Evolutionary conservation across 2,888 invertebrate species (phyloP), one percentile per base, ranked within the genome.

Genomic region (Drosophila tanythrix): DNA sequence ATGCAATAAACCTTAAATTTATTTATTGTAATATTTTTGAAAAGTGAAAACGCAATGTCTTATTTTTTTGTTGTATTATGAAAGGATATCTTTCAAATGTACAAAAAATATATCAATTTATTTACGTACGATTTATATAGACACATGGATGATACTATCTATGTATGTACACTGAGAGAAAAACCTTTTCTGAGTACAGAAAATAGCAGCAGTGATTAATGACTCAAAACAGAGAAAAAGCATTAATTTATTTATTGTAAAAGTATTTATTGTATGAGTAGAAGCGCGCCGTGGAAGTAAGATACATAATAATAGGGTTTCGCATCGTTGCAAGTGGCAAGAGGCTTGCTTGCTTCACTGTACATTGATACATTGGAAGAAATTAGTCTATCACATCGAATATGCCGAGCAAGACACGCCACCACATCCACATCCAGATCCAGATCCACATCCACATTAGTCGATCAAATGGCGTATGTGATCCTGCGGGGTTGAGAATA

Each of bases 401-500:
- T 62, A 57, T 46, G n/a, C 15, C 46, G 21, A 46, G n/a, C 8
- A 57, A 29, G 13, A 57, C 15, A 15, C n/a, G 13, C 25, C 56
- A 38, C 10, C 52, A 53, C 15, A 15, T 13, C 15, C 21, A 21
- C 43, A 27, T 78, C 81, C 7, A 15, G 1, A 21, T 21, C 21
- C 21, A 21, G 21, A 5, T 18, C 3, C 8, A n/a, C 36, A 27
- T 78, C 81, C 7, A 15, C 13, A 91, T 27, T 36, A 36, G 58
- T 92, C 92, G 36, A 89, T 73, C 65, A 83, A 60, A 64, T 87
- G 83, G 3, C 92, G 85, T 25, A 82, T 86, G 58, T 90, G 89
- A 38, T 92, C 92, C 35, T 92, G 92, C 3, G 92, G 91, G 50
- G 92, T 90, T 93, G 29, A 91, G 90, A 97, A 97, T 76, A 97